phyloP scores from a whole-genome alignment of 2,113 vertebrate genomes.

The Ptilonorhynchus violaceus region DNA sequence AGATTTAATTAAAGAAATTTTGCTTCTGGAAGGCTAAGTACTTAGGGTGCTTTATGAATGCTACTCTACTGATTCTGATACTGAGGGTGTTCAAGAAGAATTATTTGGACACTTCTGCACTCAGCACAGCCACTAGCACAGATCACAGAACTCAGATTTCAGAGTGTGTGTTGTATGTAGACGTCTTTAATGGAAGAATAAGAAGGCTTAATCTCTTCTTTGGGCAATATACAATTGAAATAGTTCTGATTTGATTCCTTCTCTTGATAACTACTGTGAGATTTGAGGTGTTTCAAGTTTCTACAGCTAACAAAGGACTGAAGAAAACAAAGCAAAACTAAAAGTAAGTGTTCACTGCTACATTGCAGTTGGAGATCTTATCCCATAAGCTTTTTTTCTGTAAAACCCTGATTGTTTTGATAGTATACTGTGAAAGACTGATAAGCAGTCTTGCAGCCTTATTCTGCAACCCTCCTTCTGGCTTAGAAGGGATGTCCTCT shows the following conservation, averaged over 20 bases:
- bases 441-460: background rate
- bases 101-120: background rate
- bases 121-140: background rate
- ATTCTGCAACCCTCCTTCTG: background rate
- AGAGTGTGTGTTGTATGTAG: background rate
- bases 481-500: background rate
- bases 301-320: background rate
- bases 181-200: background rate
- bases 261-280: background rate
- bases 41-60: background rate
- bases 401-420: background rate
- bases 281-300: conserved; percentile 24
- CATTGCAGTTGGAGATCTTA: background rate
- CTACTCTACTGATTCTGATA: background rate
- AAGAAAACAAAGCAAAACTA: background rate
- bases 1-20: background rate
- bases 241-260: background rate
- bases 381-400: background rate
- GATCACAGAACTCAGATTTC: background rate
- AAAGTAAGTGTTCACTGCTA: background rate
- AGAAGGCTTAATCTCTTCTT: background rate
- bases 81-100: background rate
- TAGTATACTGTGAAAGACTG: background rate
- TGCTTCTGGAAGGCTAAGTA: background rate
- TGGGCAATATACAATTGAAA: background rate